phyloP scores from a whole-genome alignment of 2,888 invertebrate genomes.

The Craniophora ligustri region DNA sequence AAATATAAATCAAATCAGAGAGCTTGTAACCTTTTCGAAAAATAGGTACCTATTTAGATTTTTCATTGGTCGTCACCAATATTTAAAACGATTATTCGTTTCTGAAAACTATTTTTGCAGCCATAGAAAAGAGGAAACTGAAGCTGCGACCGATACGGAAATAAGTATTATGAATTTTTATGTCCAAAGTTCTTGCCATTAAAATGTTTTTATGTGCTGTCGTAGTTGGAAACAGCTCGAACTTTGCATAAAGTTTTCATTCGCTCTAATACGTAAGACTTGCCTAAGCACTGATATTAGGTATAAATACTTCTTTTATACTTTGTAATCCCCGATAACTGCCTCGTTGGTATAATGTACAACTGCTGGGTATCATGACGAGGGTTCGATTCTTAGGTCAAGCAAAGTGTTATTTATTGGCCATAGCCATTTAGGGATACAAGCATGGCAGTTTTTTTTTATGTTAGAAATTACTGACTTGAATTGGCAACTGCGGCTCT shows the following conservation, averaged over 20 bases:
- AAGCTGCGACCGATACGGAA: conserved; percentile 17
- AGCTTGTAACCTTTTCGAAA: no score
- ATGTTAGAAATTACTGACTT: neutral
- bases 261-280: conserved; percentile 1
- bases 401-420: no score
- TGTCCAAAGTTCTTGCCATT: conserved; percentile 44
- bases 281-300: neutral
- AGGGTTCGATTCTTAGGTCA: no score
- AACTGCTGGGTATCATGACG: no score
- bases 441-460: no score
- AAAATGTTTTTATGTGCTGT: conserved; percentile 42
- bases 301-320: neutral
- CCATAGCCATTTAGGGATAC: no score
- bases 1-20: no score
- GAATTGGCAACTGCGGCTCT: neutral
- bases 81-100: neutral
- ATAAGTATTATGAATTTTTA: conserved; percentile 51
- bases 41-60: no score
- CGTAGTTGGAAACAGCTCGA: conserved; percentile 7
- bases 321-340: neutral
- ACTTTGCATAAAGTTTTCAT: conserved; percentile 28
- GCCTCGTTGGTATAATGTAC: no score
- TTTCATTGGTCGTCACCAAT: neutral
- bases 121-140: conserved; percentile 7
- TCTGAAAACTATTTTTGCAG: neutral